Conservation (phyloP, 1,140 invertebrate species). For the Hestina assimilis region DNA sequence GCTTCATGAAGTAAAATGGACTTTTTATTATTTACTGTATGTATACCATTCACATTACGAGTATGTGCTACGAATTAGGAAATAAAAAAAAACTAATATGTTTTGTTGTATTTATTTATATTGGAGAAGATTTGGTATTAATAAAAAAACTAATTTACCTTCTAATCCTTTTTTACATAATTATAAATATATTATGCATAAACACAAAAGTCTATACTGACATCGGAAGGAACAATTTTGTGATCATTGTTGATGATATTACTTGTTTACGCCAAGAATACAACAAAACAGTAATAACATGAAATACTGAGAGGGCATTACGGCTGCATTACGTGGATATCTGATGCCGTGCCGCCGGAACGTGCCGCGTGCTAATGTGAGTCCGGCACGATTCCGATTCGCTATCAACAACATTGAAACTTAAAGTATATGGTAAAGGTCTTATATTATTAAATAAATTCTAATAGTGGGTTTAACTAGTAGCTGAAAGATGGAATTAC, state of each 20-base stretch:
- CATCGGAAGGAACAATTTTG: conserved; percentile 19
- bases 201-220: neutral
- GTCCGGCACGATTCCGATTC: conserved; percentile 64
- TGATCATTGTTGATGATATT: conserved; percentile 43
- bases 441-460: neutral
- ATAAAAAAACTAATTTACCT: too few species aligned
- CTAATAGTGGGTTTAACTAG: neutral
- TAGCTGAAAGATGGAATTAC: neutral
- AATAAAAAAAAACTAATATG: too few species aligned
- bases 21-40: too few species aligned
- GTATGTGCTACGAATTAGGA: too few species aligned
- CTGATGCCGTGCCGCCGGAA: conserved; percentile 59
- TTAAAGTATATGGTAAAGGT: conserved; percentile 36
- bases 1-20: too few species aligned
- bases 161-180: too few species aligned
- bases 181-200: too few species aligned
- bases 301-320: conserved; percentile 51
- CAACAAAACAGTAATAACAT: conserved; percentile 48
- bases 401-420: conserved; percentile 58
- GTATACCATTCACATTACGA: too few species aligned
- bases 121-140: too few species aligned
- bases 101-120: too few species aligned
- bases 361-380: conserved; percentile 65
- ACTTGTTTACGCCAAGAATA: conserved; percentile 40
- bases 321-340: conserved; percentile 46